A percentile compares a stretch with the other conserved stretches of the same genome.
These are phyloP conservation scores for Chanos chanos DNA, from an alignment of 2,797 vertebrate genomes.

Conservation along the genomic window DNA sequence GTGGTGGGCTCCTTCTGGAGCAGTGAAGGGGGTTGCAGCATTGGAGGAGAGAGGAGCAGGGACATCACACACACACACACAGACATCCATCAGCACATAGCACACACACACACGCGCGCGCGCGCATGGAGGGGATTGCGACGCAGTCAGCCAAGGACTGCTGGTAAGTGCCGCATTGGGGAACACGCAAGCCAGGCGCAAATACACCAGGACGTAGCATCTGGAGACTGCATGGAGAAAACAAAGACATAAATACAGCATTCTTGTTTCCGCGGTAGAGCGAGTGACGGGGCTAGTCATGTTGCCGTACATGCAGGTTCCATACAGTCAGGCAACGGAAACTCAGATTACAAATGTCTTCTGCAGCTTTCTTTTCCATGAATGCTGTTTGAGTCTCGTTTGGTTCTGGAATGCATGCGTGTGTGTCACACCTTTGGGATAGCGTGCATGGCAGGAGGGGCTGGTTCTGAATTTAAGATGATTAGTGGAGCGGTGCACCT, in stretches of 20 bases:
- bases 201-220: not conserved
- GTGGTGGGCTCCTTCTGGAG: slow-evolving; percentile 24
- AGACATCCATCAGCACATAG: not conserved
- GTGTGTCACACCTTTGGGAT: not conserved
- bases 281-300: not conserved
- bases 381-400: not conserved
- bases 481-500: slow-evolving; percentile 19
- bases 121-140: slow-evolving; percentile 4
- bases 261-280: not conserved
- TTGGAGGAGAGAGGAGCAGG: slow-evolving; percentile 8
- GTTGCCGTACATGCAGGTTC: not conserved
- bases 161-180: slow-evolving; percentile 29
- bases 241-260: not conserved
- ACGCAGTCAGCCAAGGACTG: slow-evolving; percentile 18
- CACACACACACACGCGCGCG: slow-evolving; percentile 3
- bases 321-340: not conserved
- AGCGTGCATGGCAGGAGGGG: not conserved
- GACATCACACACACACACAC: slow-evolving; percentile 18
- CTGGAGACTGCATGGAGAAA: too few relatives aligned
- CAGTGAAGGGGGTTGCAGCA: slow-evolving; percentile 21
- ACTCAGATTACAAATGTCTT: slow-evolving; percentile 12
- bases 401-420: not conserved
- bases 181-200: not conserved
- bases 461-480: slow-evolving; percentile 13
- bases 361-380: not conserved